Base-by-base conservation (phyloP, 2,888 invertebrate genomes). In the Arge pagana region DNA sequence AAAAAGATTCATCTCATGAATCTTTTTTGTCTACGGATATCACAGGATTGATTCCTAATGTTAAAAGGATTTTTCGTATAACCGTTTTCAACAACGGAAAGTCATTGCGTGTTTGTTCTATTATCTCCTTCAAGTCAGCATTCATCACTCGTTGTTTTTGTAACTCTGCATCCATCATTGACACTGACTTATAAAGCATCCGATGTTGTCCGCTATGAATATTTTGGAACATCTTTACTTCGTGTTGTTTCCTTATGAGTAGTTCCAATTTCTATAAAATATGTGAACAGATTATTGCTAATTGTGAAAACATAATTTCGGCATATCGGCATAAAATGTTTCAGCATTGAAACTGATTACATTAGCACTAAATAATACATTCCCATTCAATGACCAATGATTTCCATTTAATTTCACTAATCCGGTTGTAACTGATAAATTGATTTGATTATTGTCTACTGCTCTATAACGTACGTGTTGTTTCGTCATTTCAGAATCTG, bases 211-310 rank as follows among this genome's bases (percentile, higher is more conserved):
- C 73, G 41, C 64, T 67, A 61, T 77, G 78, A 2, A 80, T 65
- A 21, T 79, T 76, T 52, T 76, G 70, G 49, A 87, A 81, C 61
- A 87, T 81, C 57, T 79, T 83, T 23, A 85, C 83, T 56, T 87
- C 84, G 23, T 85, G 83, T 70, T 92, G 91, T 61, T 85, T 83
- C 40, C 86, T 82, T 1, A 90, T 82, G 15, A 90, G 65, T 50
- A 80, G 68, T 66, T 84, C 82, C 53, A 84, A 74, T 61, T 83
- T 83, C 82, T 83, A 64, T 11, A 51, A 37, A 35, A 31, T 30
- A n/a, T n/a, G 8, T 4, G 24, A 23, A 40, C 19, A 10, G 23
- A 13, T 33, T 31, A 45, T n/a, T n/a, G n/a, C n/a, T n/a, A n/a
- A n/a, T n/a, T n/a, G n/a, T n/a, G n/a, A 39, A 45, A 31, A 45